Evolutionary conservation across 64 coral and sea anemone genomes (phyloP).

Genomic region (Cladopsammia gracilis): DNA sequence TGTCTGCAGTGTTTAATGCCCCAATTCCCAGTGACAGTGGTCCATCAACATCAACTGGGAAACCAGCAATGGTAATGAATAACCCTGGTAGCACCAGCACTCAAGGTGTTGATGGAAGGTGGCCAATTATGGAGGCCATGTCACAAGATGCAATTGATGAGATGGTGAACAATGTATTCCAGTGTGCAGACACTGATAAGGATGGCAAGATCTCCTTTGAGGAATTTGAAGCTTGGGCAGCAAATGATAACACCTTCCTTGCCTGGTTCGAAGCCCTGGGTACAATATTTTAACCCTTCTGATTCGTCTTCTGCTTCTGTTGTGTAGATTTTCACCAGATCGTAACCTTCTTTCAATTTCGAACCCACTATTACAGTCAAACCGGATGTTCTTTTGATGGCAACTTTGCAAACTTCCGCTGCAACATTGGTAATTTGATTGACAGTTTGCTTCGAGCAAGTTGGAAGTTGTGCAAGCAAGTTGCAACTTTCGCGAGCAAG

Average conservation of each 20-base stretch:
- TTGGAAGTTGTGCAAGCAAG: no score
- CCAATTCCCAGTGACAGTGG: conserved; percentile 82
- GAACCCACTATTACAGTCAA: no score
- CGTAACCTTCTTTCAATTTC: no score
- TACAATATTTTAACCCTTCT: conserved; percentile 81
- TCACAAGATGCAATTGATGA: conserved; percentile 99
- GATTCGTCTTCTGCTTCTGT: no score
- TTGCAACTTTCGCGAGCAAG: no score
- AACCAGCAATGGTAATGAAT: conserved; percentile 58
- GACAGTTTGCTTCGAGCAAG: no score
- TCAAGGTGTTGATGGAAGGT: conserved; percentile 74
- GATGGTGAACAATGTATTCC: conserved; percentile 98
- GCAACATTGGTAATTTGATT: no score
- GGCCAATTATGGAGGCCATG: conserved; percentile 99
- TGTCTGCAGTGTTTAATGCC: conserved; percentile 96
- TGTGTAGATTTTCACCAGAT: no score
- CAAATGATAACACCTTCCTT: conserved; percentile 91
- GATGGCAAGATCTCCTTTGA: conserved; percentile 98
- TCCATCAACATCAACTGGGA: conserved; percentile 60
- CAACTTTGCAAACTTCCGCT: no score
- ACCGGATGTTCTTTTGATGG: no score
- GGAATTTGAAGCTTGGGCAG: conserved; percentile 96
- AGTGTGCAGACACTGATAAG: conserved; percentile 84
- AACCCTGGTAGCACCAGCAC: conserved; percentile 61
- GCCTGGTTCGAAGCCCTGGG: conserved; percentile 99